phyloP scores from a whole-genome alignment of 2,113 vertebrate species.

The Platichthys flesus region DNA sequence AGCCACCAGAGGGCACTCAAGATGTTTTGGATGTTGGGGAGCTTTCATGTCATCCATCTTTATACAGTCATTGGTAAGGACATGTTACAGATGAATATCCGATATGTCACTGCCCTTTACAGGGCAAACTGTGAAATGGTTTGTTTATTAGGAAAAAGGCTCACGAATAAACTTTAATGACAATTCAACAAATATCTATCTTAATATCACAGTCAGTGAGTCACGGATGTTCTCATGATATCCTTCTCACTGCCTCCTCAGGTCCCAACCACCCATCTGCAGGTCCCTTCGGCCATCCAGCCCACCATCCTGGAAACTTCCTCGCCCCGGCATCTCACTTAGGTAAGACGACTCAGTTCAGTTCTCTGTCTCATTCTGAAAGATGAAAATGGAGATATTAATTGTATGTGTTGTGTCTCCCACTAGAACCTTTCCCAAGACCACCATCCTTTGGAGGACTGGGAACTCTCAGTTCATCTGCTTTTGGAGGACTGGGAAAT shows the following conservation, averaged over 20 bases:
- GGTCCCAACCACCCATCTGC: constrained; percentile 91
- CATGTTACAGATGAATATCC: too few species aligned
- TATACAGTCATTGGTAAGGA: too few species aligned
- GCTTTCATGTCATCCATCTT: too few species aligned
- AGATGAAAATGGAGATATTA: background rate
- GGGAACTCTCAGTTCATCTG: constrained; percentile 91
- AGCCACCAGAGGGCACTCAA: too few species aligned
- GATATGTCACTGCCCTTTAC: too few species aligned
- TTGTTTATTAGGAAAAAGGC: too few species aligned
- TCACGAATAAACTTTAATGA: background rate
- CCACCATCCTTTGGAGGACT: constrained; percentile 92
- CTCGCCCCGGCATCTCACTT: constrained; percentile 92
- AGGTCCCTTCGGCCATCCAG: constrained; percentile 90
- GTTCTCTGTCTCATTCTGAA: background rate
- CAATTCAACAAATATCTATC: fast-evolving
- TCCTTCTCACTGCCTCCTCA: constrained; percentile 58
- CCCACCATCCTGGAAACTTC: constrained; percentile 93
- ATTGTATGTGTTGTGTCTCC: constrained; percentile 25
- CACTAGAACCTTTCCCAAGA: constrained; percentile 92
- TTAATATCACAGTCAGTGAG: background rate
- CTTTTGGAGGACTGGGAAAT: constrained; percentile 97
- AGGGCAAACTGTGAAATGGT: too few species aligned
- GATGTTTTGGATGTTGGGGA: too few species aligned
- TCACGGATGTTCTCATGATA: background rate
- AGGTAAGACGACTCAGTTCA: constrained; percentile 78